Evolutionary conservation across 2,888 invertebrate genomes (phyloP), one percentile per base, ranked within the genome.

Genomic region (Germaria angustata): DNA sequence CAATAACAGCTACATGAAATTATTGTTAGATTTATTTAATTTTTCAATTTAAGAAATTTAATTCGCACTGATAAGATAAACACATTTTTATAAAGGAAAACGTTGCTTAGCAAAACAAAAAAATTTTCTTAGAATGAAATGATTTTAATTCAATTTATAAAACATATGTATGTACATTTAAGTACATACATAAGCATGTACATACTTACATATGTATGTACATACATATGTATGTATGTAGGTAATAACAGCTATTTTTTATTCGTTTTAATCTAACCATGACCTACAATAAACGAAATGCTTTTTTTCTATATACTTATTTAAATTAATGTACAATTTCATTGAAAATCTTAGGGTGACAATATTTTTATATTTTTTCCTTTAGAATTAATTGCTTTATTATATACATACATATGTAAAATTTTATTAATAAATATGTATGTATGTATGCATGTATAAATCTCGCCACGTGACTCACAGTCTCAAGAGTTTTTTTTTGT

Each of bases 271-370:
- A 36, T 46, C 49, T 46, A 75, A 76, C 80, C 80, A 80, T 80
- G 80, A 80, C 80, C 80, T 80, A 80, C 69, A 75, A 80, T 66
- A 63, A 68, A 68, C 59, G 28, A 46, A 57, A 66, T 57, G 0
- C 6, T 41, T 28, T 39, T 51, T 51, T 51, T 41, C 55, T 15
- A n/a, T n/a, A n/a, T n/a, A n/a, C n/a, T n/a, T n/a, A n/a, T n/a
- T n/a, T n/a, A n/a, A n/a, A n/a, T n/a, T n/a, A n/a, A n/a, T n/a
- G n/a, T 34, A 15, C 15, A 53, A 28, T 46, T 36, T 17, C 13
- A 61, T 13, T 39, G 22, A 39, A 49, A 49, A 15, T 53, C 41
- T 41, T 22, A 36, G n/a, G 9, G 9, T 39, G 13, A 59, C 3
- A 34, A 34, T 49, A 49, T 46, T 46, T 20, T 20, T 44, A 46